Conservation (phyloP, 2,888 invertebrate genomes). For the Tipula confusa region DNA sequence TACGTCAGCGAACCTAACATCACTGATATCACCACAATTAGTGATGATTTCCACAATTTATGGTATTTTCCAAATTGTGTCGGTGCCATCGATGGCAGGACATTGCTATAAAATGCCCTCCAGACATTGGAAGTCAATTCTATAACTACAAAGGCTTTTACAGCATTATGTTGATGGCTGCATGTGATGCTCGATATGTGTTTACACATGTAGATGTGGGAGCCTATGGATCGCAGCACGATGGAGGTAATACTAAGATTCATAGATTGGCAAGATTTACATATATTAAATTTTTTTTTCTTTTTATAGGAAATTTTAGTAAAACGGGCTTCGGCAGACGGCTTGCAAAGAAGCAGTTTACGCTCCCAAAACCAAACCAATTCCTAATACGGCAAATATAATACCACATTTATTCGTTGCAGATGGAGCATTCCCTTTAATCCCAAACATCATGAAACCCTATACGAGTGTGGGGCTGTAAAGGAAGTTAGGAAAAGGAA, state of each 20-base stretch:
- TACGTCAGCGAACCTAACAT: conserved; percentile 31
- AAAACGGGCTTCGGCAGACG: too few species aligned
- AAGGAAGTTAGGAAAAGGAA: neutral
- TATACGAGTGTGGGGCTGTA: neutral
- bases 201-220: neutral
- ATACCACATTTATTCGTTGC: too few species aligned
- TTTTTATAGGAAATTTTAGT: too few species aligned
- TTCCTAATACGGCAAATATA: too few species aligned
- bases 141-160: neutral
- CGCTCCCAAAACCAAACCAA: too few species aligned
- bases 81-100: conserved; percentile 41
- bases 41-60: conserved; percentile 30
- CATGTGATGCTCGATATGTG: neutral
- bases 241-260: neutral
- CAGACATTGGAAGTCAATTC: neutral
- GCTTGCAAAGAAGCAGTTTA: too few species aligned
- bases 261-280: neutral
- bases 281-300: neutral
- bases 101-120: conserved; percentile 38
- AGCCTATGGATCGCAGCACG: neutral
- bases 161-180: neutral
- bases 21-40: conserved; percentile 28
- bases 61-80: conserved; percentile 39
- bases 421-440: too few species aligned
- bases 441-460: neutral